Evolutionary conservation across 2,797 vertebrate genomes (phyloP), one percentile per base, ranked within the genome.

Genomic region (Urocyon cinereoargenteus): DNA sequence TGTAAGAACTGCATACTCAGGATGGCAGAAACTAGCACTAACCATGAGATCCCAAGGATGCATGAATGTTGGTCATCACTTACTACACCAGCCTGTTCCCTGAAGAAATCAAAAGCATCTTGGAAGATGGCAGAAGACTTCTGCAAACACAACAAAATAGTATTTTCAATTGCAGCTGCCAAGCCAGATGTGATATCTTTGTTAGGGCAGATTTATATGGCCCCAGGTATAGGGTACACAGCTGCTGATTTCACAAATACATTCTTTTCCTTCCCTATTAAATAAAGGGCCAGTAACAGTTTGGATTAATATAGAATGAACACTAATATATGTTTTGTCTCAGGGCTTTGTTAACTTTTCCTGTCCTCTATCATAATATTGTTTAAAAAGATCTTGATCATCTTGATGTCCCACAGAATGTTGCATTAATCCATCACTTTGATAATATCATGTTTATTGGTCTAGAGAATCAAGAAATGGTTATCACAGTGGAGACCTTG

Each of bases 191-290:
- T 84, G 19, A 13, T 61, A 64, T 45, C n/a, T 91, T 66, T 88
- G 26, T 21, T 72, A 73, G 51, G 22, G 31, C 26, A 89, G 28
- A 81, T 59, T 45, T 75, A 24, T 70, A 57, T 22, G n/a, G 53
- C 4, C 45, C n/a, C 19, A 68, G 57, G 36, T 61, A 75, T 11
- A 73, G 16, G 40, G 2, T 26, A 61, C 22, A 79, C 11, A 78
- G 22, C 2, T 14, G 57, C 3, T 94, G 34, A 92, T 75, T 85
- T 91, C 78, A 85, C 7, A 91, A 55, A 88, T 36, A 13, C 36
- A 91, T 72, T 66, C 49, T 90, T 82, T 90, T 86, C 51, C 61
- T 86, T 86, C 18, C 22, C 9, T 72, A 36, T 79, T 86, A 90
- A 84, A 68, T 73, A 78, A 66, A 26, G 36, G 19, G 24, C 22